These are phyloP conservation scores for Drosophila hamatofila DNA, from an alignment of 2,888 invertebrate species.

Conservation along the genomic window DNA sequence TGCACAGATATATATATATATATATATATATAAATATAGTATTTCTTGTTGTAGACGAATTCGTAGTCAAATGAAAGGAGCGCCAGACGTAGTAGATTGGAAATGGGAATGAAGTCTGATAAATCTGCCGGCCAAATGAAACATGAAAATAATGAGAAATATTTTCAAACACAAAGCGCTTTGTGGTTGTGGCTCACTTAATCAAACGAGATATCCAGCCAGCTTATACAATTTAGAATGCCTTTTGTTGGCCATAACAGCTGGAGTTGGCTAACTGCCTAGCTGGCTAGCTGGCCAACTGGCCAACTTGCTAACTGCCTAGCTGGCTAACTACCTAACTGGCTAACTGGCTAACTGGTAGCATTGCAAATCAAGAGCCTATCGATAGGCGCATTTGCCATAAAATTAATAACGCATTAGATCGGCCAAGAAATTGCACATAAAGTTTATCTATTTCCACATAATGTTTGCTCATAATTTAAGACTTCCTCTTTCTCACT, in stretches of 20 bases:
- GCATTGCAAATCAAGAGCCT: constrained; percentile 37
- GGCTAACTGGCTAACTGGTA: constrained; percentile 17
- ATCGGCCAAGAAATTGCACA: constrained; percentile 67
- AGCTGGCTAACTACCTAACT: too few species aligned
- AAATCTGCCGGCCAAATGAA: constrained; percentile 77
- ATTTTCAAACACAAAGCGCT: constrained; percentile 65
- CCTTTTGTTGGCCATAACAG: constrained; percentile 64
- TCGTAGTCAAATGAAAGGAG: constrained; percentile 73
- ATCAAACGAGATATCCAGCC: constrained; percentile 83
- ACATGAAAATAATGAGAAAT: constrained; percentile 82
- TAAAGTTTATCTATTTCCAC: constrained; percentile 71
- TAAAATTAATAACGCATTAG: constrained; percentile 81
- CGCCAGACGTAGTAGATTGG: constrained; percentile 33
- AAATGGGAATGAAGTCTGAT: constrained; percentile 48
- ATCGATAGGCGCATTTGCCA: constrained; percentile 70
- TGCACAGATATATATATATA: constrained; percentile 3
- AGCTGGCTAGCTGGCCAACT: constrained; percentile 4
- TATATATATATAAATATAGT: constrained; percentile 13
- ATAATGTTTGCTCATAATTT: constrained; percentile 71
- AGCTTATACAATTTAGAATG: constrained; percentile 78
- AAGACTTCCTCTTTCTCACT: neutral
- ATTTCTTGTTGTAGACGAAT: constrained; percentile 11
- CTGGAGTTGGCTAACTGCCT: constrained; percentile 34
- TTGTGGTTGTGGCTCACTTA: constrained; percentile 70
- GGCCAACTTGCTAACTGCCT: constrained; percentile 3